Conservation (phyloP, 2,113 vertebrate species). For the Centropus bengalensis region DNA sequence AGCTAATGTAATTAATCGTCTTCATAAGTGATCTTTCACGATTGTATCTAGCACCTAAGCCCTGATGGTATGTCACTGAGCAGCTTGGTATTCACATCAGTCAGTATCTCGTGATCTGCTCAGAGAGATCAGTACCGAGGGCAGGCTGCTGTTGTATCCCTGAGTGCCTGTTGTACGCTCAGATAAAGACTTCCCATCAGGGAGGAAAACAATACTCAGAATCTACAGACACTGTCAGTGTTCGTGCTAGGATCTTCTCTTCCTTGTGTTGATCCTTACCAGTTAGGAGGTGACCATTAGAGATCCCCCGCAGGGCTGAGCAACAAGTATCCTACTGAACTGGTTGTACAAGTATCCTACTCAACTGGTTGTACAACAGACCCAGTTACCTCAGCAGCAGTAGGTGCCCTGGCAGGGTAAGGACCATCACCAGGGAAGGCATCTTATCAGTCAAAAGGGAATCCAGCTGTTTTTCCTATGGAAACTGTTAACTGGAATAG, state of each 20-base stretch:
- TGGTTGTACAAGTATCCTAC: rapidly evolving
- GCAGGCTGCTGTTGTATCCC: neutral
- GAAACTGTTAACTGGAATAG: neutral
- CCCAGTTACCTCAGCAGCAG: neutral
- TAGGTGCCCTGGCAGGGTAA: neutral
- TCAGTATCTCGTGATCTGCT: neutral
- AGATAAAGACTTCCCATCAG: neutral
- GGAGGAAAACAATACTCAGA: neutral
- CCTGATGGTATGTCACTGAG: neutral
- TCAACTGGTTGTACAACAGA: neutral
- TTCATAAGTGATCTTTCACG: neutral
- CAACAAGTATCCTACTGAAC: rapidly evolving
- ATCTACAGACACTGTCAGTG: neutral
- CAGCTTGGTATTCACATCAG: neutral
- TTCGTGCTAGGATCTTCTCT: neutral
- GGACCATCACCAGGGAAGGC: neutral
- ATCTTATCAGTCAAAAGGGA: neutral
- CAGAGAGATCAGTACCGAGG: neutral
- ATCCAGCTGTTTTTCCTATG: neutral
- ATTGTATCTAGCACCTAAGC: neutral
- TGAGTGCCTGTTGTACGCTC: neutral
- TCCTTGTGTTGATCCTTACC: rapidly evolving
- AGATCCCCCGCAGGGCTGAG: neutral
- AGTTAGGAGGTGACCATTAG: neutral
- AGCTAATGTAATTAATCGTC: neutral